phyloP scores from a whole-genome alignment of 2,113 vertebrate species.

The Ciconia boyciana region DNA sequence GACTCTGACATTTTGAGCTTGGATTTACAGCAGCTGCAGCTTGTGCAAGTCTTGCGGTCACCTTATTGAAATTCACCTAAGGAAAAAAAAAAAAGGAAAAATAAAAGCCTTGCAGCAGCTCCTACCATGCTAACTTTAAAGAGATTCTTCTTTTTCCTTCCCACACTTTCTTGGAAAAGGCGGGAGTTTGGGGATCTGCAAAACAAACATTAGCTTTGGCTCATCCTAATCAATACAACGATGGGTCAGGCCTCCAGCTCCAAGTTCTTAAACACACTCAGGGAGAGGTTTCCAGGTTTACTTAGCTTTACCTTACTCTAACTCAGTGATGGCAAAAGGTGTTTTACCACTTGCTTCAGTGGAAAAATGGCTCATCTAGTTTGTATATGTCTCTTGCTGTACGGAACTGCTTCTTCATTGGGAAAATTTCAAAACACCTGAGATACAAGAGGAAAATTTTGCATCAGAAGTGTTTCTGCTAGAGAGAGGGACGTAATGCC shows the following conservation, averaged over 20 bases:
- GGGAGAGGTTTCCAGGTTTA: not conserved
- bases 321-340: not conserved
- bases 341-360: not conserved
- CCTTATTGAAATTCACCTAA: slow-evolving; percentile 45
- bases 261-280: not conserved
- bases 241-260: not conserved
- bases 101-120: not conserved
- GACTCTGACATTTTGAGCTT: not conserved
- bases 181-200: not conserved
- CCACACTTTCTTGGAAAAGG: not conserved
- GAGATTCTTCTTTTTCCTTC: not conserved
- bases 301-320: not conserved
- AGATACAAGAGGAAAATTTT: not conserved
- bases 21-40: slow-evolving; percentile 49
- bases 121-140: not conserved
- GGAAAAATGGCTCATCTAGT: not conserved
- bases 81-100: not conserved
- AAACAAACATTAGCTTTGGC: not conserved
- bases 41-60: not conserved
- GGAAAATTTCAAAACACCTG: not conserved
- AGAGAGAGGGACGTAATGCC: not conserved
- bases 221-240: not conserved
- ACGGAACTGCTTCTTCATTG: not conserved
- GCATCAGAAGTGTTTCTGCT: not conserved
- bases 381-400: not conserved